Evolutionary conservation across 2,888 invertebrate species (phyloP), one percentile per base, ranked within the genome.

Genomic region (Blera fallax): DNA sequence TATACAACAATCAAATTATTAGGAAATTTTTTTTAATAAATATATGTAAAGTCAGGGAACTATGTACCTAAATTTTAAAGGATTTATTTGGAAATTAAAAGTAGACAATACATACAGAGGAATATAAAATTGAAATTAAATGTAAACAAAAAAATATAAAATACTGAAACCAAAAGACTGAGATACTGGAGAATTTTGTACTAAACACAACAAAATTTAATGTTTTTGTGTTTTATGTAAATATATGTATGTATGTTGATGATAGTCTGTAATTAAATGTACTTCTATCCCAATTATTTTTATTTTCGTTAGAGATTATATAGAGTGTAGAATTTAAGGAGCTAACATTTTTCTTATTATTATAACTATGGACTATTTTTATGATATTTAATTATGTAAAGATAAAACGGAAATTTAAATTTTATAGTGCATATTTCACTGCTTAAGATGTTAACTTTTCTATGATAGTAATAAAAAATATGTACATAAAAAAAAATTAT

Each of bases 151-250:
- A 50, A 34, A 60, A 43, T 70, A 64, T 50, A 48, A 50, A 56
- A 70, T 40, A 80, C 88, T 90, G 90, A 90, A 91, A 90, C 90
- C 89, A 89, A 89, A 90, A 90, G 91, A 90, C 91, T 90, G 91
- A 91, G 90, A 90, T 90, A 79, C 69, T 80, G 81, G 76, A 72
- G 54, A 76, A 81, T 74, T 81, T 67, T 70, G 43, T 76, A 80
- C 73, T 80, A 76, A 79, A 67, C 70, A 52, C 70, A 85, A 50
- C 40, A 60, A 21, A 69, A 79, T 62, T 54, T 32, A 37, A 70
- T 43, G 11, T 50, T 69, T 60, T 76, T 67, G 65, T 85, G 65
- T 85, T 76, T 76, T 18, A 60, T 85, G 76, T 76, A 80, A 76
- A 80, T 85, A 85, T 54, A 70, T 65, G 43, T 24, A 24, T 4